Evolutionary conservation across 1,140 invertebrate genomes (phyloP).

Genomic region (Pachypeltis micranthus): DNA sequence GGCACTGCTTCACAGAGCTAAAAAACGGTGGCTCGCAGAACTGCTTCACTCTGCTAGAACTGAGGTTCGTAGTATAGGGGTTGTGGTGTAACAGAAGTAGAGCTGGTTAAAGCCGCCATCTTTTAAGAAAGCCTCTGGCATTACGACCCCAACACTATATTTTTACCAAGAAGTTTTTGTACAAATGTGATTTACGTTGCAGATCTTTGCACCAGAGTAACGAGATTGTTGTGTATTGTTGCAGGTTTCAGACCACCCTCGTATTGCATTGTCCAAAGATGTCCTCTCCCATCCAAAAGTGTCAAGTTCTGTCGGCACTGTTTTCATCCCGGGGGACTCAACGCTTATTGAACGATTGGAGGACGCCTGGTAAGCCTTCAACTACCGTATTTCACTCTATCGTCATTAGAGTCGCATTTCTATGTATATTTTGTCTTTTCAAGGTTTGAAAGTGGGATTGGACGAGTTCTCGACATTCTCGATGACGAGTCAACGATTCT

Average conservation of each 20-base stretch:
- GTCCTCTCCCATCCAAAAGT: constrained; percentile 25
- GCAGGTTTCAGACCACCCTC: constrained; percentile 22
- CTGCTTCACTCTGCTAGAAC: too few relatives aligned
- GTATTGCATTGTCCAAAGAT: constrained; percentile 21
- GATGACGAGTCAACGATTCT: constrained; percentile 35
- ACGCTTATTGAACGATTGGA: constrained; percentile 36
- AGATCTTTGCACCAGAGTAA: too few relatives aligned
- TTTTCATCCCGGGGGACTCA: constrained; percentile 38
- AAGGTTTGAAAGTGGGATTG: constrained; percentile 44
- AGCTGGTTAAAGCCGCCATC: too few relatives aligned
- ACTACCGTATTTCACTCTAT: too few relatives aligned
- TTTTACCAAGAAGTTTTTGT: too few relatives aligned
- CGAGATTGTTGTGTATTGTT: constrained; percentile 5
- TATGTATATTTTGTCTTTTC: constrained; percentile 22
- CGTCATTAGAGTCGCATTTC: too few relatives aligned
- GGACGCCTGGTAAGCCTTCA: constrained; percentile 25
- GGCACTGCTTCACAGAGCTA: background rate
- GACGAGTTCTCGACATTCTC: constrained; percentile 39
- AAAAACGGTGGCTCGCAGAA: background rate
- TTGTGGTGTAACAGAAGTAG: too few relatives aligned
- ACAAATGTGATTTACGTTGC: too few relatives aligned
- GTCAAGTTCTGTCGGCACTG: constrained; percentile 32
- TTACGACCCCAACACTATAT: too few relatives aligned
- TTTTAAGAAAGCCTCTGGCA: too few relatives aligned
- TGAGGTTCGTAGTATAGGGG: too few relatives aligned